These are phyloP conservation scores for Coturnix japonica DNA, from an alignment of 2,113 vertebrate genomes.

Conservation along the genomic window DNA sequence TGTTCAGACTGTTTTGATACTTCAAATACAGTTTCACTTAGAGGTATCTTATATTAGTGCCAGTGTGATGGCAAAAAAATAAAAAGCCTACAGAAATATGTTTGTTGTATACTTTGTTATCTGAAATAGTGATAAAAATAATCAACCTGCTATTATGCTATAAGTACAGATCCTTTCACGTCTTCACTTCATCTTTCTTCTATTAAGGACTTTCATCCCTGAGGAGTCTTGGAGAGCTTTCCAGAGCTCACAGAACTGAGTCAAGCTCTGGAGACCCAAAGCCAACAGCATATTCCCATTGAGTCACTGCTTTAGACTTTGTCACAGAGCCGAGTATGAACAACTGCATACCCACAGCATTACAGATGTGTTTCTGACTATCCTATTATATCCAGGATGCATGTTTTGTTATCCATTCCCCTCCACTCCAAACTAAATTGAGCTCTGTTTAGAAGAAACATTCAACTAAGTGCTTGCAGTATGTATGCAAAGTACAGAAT, in stretches of 20 bases:
- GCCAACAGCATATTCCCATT: neutral
- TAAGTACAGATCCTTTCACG: neutral
- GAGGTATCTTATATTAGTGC: fast-evolving
- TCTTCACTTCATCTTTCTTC: neutral
- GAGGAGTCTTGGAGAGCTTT: neutral
- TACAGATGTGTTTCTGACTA: neutral
- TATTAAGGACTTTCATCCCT: neutral
- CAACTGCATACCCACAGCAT: neutral
- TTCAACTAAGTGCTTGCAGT: neutral
- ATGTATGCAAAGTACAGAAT: neutral
- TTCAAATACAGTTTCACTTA: neutral
- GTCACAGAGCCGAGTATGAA: neutral
- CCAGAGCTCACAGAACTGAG: neutral
- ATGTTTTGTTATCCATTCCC: neutral
- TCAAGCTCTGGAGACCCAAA: neutral
- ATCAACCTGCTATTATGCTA: neutral
- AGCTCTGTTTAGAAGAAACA: neutral
- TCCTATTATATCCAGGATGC: neutral
- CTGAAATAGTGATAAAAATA: neutral
- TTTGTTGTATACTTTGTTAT: neutral
- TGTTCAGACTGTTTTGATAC: neutral
- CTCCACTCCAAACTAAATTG: neutral
- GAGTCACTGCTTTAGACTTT: neutral
- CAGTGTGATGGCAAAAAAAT: neutral
- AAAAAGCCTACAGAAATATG: neutral